phyloP scores from a whole-genome alignment of 2,888 invertebrate species.

The Leptura quadrifasciata region DNA sequence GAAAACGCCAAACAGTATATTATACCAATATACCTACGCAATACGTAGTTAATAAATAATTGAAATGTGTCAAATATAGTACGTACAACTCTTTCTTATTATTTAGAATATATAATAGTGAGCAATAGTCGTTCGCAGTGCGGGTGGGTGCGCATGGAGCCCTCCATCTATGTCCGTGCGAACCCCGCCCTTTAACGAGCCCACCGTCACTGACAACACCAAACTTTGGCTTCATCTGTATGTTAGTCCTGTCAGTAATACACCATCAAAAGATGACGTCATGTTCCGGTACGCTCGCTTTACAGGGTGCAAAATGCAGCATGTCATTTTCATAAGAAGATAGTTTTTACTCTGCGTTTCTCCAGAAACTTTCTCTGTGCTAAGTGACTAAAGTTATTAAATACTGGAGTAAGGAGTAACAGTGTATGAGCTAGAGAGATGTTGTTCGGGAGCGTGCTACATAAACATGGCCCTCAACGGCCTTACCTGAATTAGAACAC shows the following conservation, averaged over 20 bases:
- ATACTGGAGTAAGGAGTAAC: constrained; percentile 66
- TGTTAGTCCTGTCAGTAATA: constrained; percentile 44
- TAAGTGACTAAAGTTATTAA: constrained; percentile 70
- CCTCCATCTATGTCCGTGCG: constrained; percentile 61
- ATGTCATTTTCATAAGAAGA: constrained; percentile 67
- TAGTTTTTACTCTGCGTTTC: constrained; percentile 67
- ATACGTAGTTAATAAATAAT: constrained; percentile 72
- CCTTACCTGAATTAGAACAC: constrained; percentile 1
- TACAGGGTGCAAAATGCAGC: constrained; percentile 61
- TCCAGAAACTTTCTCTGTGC: constrained; percentile 70
- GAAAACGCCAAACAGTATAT: constrained; percentile 74
- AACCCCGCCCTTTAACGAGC: constrained; percentile 68
- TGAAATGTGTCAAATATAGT: constrained; percentile 72
- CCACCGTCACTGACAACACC: constrained; percentile 71
- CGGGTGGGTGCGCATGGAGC: constrained; percentile 65
- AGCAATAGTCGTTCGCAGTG: constrained; percentile 73
- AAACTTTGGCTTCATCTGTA: constrained; percentile 61
- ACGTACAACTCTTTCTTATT: constrained; percentile 73
- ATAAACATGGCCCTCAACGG: constrained; percentile 32
- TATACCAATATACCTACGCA: constrained; percentile 69
- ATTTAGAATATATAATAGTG: constrained; percentile 74
- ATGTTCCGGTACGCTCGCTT: constrained; percentile 64
- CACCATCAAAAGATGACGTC: constrained; percentile 56
- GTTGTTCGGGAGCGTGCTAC: constrained; percentile 59
- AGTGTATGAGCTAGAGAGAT: constrained; percentile 62